Conservation (phyloP, 2,888 invertebrate genomes). For the Tinea semifulvella region DNA sequence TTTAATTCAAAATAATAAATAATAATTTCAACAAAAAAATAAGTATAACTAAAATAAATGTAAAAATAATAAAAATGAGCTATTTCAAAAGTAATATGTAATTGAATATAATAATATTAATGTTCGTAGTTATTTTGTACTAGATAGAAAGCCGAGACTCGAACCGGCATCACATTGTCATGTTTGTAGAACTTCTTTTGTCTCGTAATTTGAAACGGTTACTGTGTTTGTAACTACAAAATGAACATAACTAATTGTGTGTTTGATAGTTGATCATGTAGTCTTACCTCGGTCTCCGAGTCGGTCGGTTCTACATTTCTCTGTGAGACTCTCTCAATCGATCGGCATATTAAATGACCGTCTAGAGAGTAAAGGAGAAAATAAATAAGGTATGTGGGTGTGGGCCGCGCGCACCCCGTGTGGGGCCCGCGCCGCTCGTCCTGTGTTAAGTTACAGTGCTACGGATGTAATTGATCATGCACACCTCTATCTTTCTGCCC, state of each 20-base stretch:
- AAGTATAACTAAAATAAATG: conserved; percentile 5
- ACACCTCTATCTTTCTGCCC: conserved; percentile 99
- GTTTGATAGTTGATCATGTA: conserved; percentile 25
- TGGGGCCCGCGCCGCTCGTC: conserved; percentile 19
- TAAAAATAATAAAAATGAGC: conserved; percentile 1
- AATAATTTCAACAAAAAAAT: conserved; percentile 6
- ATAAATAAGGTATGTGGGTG: conserved; percentile 67
- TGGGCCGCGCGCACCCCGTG: conserved; percentile 23
- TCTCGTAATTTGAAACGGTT: no score
- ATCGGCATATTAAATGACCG: conserved; percentile 72
- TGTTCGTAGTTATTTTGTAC: not conserved
- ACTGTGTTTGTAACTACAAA: no score
- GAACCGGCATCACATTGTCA: not conserved
- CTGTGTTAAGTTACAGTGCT: conserved; percentile 73
- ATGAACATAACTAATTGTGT: not conserved
- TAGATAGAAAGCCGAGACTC: not conserved
- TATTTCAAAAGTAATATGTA: not conserved
- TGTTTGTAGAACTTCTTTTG: no score
- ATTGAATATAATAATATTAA: conserved; percentile 1
- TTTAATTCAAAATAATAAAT: not conserved
- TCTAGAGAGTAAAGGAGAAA: conserved; percentile 73
- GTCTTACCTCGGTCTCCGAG: conserved; percentile 63
- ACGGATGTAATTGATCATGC: conserved; percentile 80
- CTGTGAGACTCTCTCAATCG: conserved; percentile 65
- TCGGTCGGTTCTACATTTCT: conserved; percentile 67